Conservation (phyloP, 1,140 invertebrate species). For the Musca vetustissima region DNA sequence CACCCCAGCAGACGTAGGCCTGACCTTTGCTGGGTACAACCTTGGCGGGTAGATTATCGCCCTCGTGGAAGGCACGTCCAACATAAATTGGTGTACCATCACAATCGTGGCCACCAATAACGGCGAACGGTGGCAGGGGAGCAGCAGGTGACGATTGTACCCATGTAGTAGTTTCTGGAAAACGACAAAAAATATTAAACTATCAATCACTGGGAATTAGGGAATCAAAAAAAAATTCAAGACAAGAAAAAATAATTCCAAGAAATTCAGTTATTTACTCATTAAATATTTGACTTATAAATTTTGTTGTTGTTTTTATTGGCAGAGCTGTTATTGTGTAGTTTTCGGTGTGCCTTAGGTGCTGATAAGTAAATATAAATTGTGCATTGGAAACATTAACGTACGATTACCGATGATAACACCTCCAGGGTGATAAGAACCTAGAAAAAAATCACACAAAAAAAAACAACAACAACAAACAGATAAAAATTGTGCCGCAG, state of each 20-base stretch:
- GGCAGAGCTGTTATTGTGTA: neutral
- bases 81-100: slow-evolving; percentile 70
- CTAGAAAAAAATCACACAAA: neutral
- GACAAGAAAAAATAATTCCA: neutral
- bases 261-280: neutral
- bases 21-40: slow-evolving; percentile 55
- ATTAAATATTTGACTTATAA: too few species aligned
- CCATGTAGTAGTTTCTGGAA: slow-evolving; percentile 37
- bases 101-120: slow-evolving; percentile 60
- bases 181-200: neutral
- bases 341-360: neutral
- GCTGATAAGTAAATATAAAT: neutral
- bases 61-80: slow-evolving; percentile 66
- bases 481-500: too few species aligned
- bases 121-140: slow-evolving; percentile 54
- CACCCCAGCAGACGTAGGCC: slow-evolving; percentile 62
- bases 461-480: too few species aligned
- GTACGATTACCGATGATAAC: neutral
- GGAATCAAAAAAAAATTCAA: neutral
- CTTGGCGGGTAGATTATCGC: slow-evolving; percentile 61
- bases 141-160: slow-evolving; percentile 47
- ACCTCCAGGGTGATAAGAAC: slow-evolving; percentile 3
- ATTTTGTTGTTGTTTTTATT: too few species aligned
- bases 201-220: neutral
- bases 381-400: slow-evolving; percentile 7